These are phyloP conservation scores for Herpetotheres cachinnans DNA, from an alignment of 2,113 vertebrate genomes.

Conservation along the genomic window DNA sequence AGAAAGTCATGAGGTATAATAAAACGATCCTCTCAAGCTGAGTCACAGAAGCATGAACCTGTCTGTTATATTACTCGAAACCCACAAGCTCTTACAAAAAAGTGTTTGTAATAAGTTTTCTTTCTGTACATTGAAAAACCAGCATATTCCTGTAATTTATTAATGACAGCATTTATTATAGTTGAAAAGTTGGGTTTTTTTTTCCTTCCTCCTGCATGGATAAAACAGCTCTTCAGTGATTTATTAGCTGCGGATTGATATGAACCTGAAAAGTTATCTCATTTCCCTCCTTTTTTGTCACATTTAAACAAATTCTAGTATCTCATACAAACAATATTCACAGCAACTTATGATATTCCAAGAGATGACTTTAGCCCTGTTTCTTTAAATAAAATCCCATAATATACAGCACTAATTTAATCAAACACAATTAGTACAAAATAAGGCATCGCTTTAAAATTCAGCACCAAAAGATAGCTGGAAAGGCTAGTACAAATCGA, in stretches of 20 bases:
- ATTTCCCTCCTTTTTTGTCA: slow-evolving; percentile 37
- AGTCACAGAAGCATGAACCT: slow-evolving; percentile 25
- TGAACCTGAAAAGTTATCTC: slow-evolving; percentile 51
- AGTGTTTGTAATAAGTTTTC: neutral
- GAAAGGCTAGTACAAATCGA: slow-evolving; percentile 50
- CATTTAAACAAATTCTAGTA: slow-evolving; percentile 47
- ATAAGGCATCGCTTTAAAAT: slow-evolving; percentile 90
- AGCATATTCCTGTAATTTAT: neutral
- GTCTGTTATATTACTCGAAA: slow-evolving; percentile 14
- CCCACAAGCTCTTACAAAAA: slow-evolving; percentile 19
- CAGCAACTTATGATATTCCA: slow-evolving; percentile 61
- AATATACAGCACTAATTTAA: slow-evolving; percentile 72
- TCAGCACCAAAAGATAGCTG: slow-evolving; percentile 85
- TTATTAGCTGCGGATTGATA: slow-evolving; percentile 39
- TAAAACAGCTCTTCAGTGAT: slow-evolving; percentile 30
- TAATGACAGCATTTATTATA: neutral
- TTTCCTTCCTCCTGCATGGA: neutral
- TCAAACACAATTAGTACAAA: slow-evolving; percentile 75
- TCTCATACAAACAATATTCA: slow-evolving; percentile 69
- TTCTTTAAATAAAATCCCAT: slow-evolving; percentile 66
- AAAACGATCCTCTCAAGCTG: slow-evolving; percentile 59
- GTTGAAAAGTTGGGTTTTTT: neutral
- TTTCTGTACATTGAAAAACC: slow-evolving; percentile 4
- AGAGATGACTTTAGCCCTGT: slow-evolving; percentile 81
- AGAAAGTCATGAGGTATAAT: slow-evolving; percentile 60